Base-by-base conservation (phyloP, 2,113 vertebrate species). In the Pseudorasbora parva region DNA sequence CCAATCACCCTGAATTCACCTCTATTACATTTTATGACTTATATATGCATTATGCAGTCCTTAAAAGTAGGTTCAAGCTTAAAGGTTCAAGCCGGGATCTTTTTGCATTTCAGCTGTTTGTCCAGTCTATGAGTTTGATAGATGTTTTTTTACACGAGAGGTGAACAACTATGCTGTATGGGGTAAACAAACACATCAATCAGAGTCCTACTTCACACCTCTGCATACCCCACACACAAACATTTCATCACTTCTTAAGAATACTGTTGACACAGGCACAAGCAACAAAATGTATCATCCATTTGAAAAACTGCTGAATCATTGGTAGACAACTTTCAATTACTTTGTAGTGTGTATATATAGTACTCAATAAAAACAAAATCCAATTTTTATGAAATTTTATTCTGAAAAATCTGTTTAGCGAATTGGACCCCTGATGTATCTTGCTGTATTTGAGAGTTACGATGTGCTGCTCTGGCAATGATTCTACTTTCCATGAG, bases 101-200 rank as follows among this genome's bases (percentile, higher is more conserved):
- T 30, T 15, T 56, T 82, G 71, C 5, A 21, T 19, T 64, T 68
- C 30, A 68, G 19, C 19, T 68, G 64, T 2, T 68, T 21, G 30
- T 66, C 64, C 62, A 1, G 41, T 4, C 45, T 45, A 45, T 37
- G 23, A 64, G 17, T 68, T 56, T 83, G n/a, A 9, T 60, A 25
- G 60, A 82, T 69, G 15, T 51, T 60, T 49, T 11, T 12, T 69
- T n/a, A 43, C n/a, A 72, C 12, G 5, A 7, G 11, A 69, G 56
- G 4, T 10, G 33, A 56, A 45, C 14, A 71, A 56, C 72, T 57
- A 14, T 23, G 69, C 45, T 57, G 5, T 69, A 43, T 43, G 19
- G 5, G 56, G 73, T 77, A 77, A 69, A 83, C 82, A 76, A 69
- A 83, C 73, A 56, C 82, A 77, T 76, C 33, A 49, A 56, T 77